Evolutionary conservation across 1,140 invertebrate species (phyloP), one percentile per base, ranked within the genome.

Genomic region (Apis cerana): DNA sequence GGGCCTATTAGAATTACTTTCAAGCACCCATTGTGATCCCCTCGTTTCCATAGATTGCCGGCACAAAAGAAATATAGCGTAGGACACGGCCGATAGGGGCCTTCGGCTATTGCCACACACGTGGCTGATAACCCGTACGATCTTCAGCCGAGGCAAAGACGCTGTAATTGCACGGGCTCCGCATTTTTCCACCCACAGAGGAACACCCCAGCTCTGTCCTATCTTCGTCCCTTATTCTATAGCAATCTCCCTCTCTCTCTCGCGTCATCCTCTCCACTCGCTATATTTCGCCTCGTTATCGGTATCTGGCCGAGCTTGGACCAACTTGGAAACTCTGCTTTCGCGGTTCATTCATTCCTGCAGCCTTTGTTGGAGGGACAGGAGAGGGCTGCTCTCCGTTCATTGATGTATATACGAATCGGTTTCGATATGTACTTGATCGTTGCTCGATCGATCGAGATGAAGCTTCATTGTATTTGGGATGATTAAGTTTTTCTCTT

Each of bases 161-260:
- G 85, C 82, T 69, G 83, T 86, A 88, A 88, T 86, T 88, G 81
- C 85, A 77, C 21, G 72, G 68, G 69, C 52, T 83, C 74, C 68
- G 65, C 59, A 87, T 89, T 87, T 89, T 89, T 89, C 75, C 79
- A 84, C 85, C 82, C 82, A 62, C 56, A 68, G 69, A 84, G 4
- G 69, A 65, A 70, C 13, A 7, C n/a, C 23, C 59, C 62, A 15
- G 27, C 9, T n/a, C 15, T 21, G 27, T 33, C 33, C 56, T 80
- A 56, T 74, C 77, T 58, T 50, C 3, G 21, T 83, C 23, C 84
- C 23, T 59, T 33, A 33, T 33, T 75, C 69, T 43, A 7, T 43
- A 43, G 4, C 48, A 70, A 23, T 54, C 15, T 48, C 72, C 43
- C 59, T 17, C 80, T 52, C 78, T 27, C 43, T 48, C 17, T 5